Base-by-base conservation (phyloP, 92 coral and sea anemone species). In the Parazoanthus atlanticus region DNA sequence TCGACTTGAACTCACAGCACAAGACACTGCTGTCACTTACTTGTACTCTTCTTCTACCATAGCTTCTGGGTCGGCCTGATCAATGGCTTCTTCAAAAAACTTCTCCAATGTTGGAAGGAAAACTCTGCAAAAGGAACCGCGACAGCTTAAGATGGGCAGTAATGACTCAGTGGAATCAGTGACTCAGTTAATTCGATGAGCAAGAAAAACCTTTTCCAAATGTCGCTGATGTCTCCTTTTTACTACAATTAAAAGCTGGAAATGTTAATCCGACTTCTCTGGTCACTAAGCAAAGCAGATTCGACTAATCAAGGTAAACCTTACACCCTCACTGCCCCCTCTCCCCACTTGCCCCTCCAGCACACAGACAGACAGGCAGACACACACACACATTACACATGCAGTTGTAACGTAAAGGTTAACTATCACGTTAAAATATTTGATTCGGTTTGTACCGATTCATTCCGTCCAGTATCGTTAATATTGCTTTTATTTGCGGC, bases 21-120 rank as follows among this genome's bases (percentile, higher is more conserved):
- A 33, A 16, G 29, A 23, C 19, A 74, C 12, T 34, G 78, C 41
- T 21, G 8, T 19, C 31, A 77, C 96, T 87, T 84, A 96, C 98
- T 96, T 96, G 90, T 96, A 96, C 46, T 96, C 97, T 17, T 96
- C 99, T 78, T 96, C 99, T 15, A 96, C 96, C 96, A 95, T 96
- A 15, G 94, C 98, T 21, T 81, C 99, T 2, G 99, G 99, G 77
- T 96, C 99, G 25, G 99, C 94, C 86, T 96, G 99, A 46, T 96
- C 99, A 21, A 96, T 95, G 70, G 98, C 99, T 81, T 96, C 99
- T 61, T 92, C 93, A 80, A 96, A 96, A 87, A 91, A 96, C 76
- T 90, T 98, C 74, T 96, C 98, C 74, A 96, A 86, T 6, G 95
- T 89, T 67, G 99, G 99, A 19, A 96, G 91, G 76, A 95, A 95